Evolutionary conservation across 1,140 invertebrate species (phyloP).

Genomic region (Nomia melanderi): DNA sequence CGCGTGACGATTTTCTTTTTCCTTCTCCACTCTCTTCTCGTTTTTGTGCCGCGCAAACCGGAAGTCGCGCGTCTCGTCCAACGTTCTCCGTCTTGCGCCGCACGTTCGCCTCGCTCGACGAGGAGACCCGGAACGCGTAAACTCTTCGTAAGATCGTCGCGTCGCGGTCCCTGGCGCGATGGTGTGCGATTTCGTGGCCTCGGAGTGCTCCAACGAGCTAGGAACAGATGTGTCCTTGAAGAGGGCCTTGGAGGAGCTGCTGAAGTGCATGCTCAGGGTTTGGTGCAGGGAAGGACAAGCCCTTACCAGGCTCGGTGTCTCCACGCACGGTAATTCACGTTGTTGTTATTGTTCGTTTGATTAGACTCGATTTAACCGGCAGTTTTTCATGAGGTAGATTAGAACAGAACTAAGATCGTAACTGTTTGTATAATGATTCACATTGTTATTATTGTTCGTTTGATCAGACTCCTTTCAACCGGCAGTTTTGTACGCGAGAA

Average conservation of each 20-base stretch:
- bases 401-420: too few relatives aligned
- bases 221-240: constrained; percentile 82
- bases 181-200: constrained; percentile 76
- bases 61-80: neutral
- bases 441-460: too few relatives aligned
- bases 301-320: constrained; percentile 78
- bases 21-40: too few relatives aligned
- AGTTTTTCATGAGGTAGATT: too few relatives aligned
- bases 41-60: neutral
- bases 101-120: neutral
- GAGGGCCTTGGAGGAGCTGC: constrained; percentile 87
- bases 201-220: constrained; percentile 73
- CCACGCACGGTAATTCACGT: constrained; percentile 71
- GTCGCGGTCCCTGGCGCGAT: constrained; percentile 55
- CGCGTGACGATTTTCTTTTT: neutral
- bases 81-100: neutral
- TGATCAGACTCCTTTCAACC: too few relatives aligned
- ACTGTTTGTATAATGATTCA: too few relatives aligned
- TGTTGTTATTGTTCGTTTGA: neutral
- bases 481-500: too few relatives aligned
- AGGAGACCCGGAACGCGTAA: constrained; percentile 9
- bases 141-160: neutral
- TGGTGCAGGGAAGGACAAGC: constrained; percentile 89
- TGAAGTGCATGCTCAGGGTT: constrained; percentile 90
- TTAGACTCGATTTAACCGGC: neutral